phyloP scores from a whole-genome alignment of 2,888 invertebrate species.

The Oscheius onirici region DNA sequence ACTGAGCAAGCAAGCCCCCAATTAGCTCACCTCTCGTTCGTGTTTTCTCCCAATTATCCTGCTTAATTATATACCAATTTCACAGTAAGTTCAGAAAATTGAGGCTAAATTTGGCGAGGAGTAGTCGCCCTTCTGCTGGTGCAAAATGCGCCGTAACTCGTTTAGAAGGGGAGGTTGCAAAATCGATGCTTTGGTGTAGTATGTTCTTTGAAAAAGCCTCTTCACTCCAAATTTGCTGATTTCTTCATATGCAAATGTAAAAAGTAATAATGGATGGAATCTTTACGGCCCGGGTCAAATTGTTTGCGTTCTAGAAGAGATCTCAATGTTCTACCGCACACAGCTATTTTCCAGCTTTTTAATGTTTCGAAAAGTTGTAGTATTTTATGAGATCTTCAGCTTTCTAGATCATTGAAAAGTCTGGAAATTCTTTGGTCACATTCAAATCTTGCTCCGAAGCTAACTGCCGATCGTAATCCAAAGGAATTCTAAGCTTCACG shows the following conservation, averaged over 20 bases:
- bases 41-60: too few relatives aligned
- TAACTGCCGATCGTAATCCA: too few relatives aligned
- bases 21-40: conserved; percentile 4
- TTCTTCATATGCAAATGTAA: neutral
- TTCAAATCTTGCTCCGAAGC: too few relatives aligned
- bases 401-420: too few relatives aligned
- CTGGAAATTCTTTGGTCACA: too few relatives aligned
- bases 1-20: neutral
- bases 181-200: conserved; percentile 15
- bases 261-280: neutral
- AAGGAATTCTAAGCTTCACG: too few relatives aligned
- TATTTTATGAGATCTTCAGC: too few relatives aligned
- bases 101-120: neutral
- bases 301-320: neutral
- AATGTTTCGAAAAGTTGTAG: too few relatives aligned
- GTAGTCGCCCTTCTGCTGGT: neutral
- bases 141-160: conserved; percentile 31
- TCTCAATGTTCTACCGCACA: neutral
- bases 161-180: conserved; percentile 29
- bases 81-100: neutral
- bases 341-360: too few relatives aligned
- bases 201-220: conserved; percentile 20
- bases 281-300: neutral
- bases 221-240: neutral
- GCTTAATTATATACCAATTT: too few relatives aligned